Evolutionary conservation across 2,797 vertebrate genomes (phyloP), one percentile per base, ranked within the genome.

Genomic region (Cyprinella venusta): DNA sequence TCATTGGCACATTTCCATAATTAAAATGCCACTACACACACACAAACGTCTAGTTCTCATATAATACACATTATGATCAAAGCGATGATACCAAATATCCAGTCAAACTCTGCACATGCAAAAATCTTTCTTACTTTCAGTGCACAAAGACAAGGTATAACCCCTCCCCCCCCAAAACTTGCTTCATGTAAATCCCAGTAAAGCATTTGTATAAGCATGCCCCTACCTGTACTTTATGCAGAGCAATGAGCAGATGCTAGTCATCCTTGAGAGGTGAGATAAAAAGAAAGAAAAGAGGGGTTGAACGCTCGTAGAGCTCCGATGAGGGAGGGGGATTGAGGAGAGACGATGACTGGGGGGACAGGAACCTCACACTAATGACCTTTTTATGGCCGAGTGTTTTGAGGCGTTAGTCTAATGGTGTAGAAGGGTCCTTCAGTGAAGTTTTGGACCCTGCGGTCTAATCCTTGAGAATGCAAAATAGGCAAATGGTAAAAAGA

Each of bases 201-300:
- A 61, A 84, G 85, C 76, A 79, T 63, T 21, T 86, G 76, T 33
- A 85, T 83, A 80, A 81, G 63, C 75, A 59, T 84, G 65, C 85
- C 63, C 95, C 90, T 99, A 99, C 98, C 98, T 99, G 97, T 97
- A 98, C 93, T 96, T 97, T 92, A 97, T 90, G 97, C 97, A 98
- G 94, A 99, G 95, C 89, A 99, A 93, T 87, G 97, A 98, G 93
- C 97, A 99, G 92, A 97, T 93, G 93, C 94, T 95, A 92, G 95
- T 97, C 98, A 99, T 98, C 95, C 93, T 93, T 91, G 72, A 50
- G 91, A 89, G 69, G 80, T 59, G 79, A 85, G 83, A 81, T 74
- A 71, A 79, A 82, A 80, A 79, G 67, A 84, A 76, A 74, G 56
- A 77, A 81, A 75, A 68, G 87, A 86, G 84, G 81, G 71, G 90